Base-by-base conservation (phyloP, 2,888 invertebrate species). In the Papilio elwesi region DNA sequence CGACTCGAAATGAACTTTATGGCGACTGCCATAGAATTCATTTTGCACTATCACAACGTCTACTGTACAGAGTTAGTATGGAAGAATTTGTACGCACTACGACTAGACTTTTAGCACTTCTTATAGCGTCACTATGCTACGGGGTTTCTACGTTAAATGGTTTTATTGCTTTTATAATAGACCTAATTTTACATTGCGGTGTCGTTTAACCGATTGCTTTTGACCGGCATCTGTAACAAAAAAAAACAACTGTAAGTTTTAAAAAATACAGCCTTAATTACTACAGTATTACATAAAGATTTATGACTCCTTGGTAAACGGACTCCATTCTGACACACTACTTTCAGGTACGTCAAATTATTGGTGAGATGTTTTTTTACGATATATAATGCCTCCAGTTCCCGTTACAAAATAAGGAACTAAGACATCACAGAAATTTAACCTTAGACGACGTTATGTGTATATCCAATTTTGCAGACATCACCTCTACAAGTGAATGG, bases 101-200 rank as follows among this genome's bases (percentile, higher is more conserved):
- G 13, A 78, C 77, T 76, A 82, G 80, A 74, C 74, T 81, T 81
- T 80, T 84, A 89, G 85, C 88, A 89, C 88, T 87, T 84, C n/a
- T 68, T 79, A 80, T 79, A 87, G 84, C 82, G 85, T 86, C 85
- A 81, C 82, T 80, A 74, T 73, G 49, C 82, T 87, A 91, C 80
- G 91, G 92, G 92, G 92, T 92, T 92, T 89, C 85, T 87, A 88
- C 72, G 80, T 85, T 87, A 82, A 81, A 81, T 63, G 10, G 26
- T 80, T 83, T 89, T 92, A 92, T 92, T 92, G 91, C 91, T 92
- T 91, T 84, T 80, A 38, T 88, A 88, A 88, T 91, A 91, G 88
- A 91, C 87, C 86, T 87, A 83, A 84, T 82, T 85, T 82, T 83
- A 85, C 83, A 85, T 81, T 77, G 78, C 80, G 77, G 78, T 78